Base-by-base conservation (phyloP, 37 sponge, comb jelly and placozoan species). In the Haliclona indistincta region DNA sequence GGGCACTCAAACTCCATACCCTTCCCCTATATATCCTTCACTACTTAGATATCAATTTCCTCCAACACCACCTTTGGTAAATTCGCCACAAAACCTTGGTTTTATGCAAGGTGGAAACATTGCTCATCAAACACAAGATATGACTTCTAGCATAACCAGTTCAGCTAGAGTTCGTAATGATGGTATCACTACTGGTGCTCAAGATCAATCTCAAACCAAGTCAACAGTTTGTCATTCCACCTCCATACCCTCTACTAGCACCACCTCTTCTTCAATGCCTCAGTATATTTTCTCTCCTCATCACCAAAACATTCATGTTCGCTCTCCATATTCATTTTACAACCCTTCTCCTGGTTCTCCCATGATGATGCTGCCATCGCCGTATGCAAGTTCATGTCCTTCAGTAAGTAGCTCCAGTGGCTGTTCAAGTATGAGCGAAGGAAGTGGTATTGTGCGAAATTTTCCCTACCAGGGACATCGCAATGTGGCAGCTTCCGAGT, bases 341-440 rank as follows among this genome's bases (percentile, higher is more conserved):
- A n/a, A 39, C 47, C 75, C 71, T 5, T 69, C 77, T 22, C 88
- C 88, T 6, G 49, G 60, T 38, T 81, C 87, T 25, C 87, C 81
- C 0, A 68, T 80, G 69, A 71, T 72, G 65, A 38, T 47, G 56
- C 1, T 77, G n/a, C 56, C 68, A 3, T 81, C 81, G 2, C 87
- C 87, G 1, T 75, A 68, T 44, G 38, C 66, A 10, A 65, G 71
- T 42, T 81, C 82, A 40, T 71, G 56, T 55, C 69, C 75, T 1
- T 78, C 79, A 2, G 74, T 85, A 26, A 73, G 79, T 54, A 73
- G 80, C 3, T 79, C 86, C 25, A 86, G 86, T 73, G 86, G 86
- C 3, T 86, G 80, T 45, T 86, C 87, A 4, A 76, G 56, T 32
- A 38, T 38, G n/a, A 81, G 81, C 69, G 87, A 78, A 8, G 55